These are phyloP conservation scores for Larimichthys crocea DNA, from an alignment of 2,113 vertebrate genomes.

Conservation along the genomic window DNA sequence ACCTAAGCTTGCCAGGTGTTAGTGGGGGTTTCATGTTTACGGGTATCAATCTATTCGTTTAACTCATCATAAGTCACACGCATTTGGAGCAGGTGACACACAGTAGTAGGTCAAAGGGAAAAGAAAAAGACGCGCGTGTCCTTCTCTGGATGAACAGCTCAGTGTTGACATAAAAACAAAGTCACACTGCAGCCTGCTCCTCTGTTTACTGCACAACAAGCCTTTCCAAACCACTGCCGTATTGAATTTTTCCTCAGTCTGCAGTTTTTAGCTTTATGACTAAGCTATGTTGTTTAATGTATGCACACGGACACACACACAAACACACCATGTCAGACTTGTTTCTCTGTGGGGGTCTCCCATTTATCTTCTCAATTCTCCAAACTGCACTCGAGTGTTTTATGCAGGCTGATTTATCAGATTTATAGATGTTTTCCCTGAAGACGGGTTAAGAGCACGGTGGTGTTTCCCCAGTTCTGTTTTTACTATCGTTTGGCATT, in stretches of 20 bases:
- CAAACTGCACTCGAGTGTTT: conserved; percentile 26
- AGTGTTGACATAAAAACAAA: conserved; percentile 82
- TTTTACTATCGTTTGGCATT: conserved; percentile 25
- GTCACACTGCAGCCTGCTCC: conserved; percentile 62
- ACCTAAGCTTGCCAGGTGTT: background rate
- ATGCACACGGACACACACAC: conserved; percentile 27
- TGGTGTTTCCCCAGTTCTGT: conserved; percentile 9
- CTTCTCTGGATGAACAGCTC: conserved; percentile 54
- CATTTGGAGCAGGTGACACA: conserved; percentile 30
- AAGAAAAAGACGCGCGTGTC: conserved; percentile 14
- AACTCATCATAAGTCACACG: background rate
- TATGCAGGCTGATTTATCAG: conserved; percentile 14
- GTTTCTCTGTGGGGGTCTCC: conserved; percentile 17
- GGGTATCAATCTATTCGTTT: background rate
- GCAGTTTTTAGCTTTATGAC: conserved; percentile 51
- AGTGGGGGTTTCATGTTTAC: background rate
- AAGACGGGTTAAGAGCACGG: background rate
- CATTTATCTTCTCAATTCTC: conserved; percentile 45
- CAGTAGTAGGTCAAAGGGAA: conserved; percentile 42
- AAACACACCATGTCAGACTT: conserved; percentile 10
- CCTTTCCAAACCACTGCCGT: conserved; percentile 36
- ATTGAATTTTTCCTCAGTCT: conserved; percentile 50
- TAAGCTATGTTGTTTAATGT: conserved; percentile 5
- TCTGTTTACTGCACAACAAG: conserved; percentile 81
- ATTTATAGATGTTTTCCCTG: conserved; percentile 38